Conservation (phyloP, 1,140 invertebrate genomes). For the Aphidius ervi region DNA sequence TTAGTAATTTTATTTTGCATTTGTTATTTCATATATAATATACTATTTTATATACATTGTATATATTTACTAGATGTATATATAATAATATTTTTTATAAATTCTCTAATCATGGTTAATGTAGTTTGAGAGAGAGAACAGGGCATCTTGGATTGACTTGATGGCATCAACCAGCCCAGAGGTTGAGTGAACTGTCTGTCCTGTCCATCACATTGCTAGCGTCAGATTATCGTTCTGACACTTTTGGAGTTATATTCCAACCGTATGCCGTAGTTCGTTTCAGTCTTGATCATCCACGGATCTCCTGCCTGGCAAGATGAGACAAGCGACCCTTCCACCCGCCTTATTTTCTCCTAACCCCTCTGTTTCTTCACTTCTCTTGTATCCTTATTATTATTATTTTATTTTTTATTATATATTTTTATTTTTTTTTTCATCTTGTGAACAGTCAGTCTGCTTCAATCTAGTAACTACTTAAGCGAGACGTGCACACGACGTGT, state of each 20-base stretch:
- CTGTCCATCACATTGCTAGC: slow-evolving; percentile 52
- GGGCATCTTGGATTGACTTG: no score
- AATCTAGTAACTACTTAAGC: slow-evolving; percentile 14
- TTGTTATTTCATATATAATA: no score
- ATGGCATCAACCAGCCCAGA: slow-evolving; percentile 24
- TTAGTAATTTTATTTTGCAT: no score
- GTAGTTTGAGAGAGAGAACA: no score
- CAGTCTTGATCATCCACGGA: slow-evolving; percentile 18
- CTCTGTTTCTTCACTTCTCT: slow-evolving; percentile 18
- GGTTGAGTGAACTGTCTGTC: slow-evolving; percentile 50
- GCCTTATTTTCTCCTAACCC: slow-evolving; percentile 17
- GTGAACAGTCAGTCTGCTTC: neutral
- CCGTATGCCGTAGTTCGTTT: slow-evolving; percentile 29
- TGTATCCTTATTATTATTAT: slow-evolving; percentile 19
- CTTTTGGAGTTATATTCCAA: slow-evolving; percentile 52
- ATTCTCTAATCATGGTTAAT: no score
- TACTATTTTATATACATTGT: no score
- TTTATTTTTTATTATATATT: no score
- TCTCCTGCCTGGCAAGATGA: slow-evolving; percentile 14
- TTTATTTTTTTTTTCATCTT: neutral
- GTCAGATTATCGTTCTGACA: slow-evolving; percentile 57
- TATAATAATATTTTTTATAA: no score
- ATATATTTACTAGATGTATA: no score
- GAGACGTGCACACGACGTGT: slow-evolving; percentile 28
- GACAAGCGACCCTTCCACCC: slow-evolving; percentile 19